Base-by-base conservation (phyloP, 2,113 vertebrate genomes). In the Typhlomys cinereus region DNA sequence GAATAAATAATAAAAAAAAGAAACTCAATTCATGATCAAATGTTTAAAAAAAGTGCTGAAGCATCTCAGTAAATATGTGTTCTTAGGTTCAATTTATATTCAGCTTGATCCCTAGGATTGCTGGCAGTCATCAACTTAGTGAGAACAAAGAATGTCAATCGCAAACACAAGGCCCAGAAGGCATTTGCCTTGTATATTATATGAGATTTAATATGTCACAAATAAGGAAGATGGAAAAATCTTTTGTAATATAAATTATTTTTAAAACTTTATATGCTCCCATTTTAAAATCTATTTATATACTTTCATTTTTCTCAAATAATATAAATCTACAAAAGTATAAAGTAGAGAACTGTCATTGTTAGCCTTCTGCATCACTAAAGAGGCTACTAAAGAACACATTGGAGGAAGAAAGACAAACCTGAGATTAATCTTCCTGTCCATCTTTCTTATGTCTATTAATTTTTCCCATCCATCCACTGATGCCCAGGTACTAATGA, bases 171-270 rank as follows among this genome's bases (percentile, higher is more conserved):
- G 71, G 9, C 39, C 89, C 1, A 61, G 4, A 48, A 86, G 29
- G 4, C 17, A n/a, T 76, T 75, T 64, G 70, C 11, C 41, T 93
- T 88, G 9, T 25, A 67, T 48, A 87, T 75, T 82, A 50, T 10
- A 34, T 57, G 31, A 70, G 39, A 93, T n/a, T 12, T 57, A 62
- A 73, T 21, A 4, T 46, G 79, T 20, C 61, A 48, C 80, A 93
- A 89, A 78, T 41, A 67, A 79, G 27, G 18, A 87, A 4, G 25
- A 59, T 92, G 20, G n/a, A 10, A 46, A 91, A 87, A 89, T 39
- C 39, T 70, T 75, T 87, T 34, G 17, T 50, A 89, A 94, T 88
- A 69, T 48, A 76, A 91, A 83, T 73, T 85, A 81, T 88, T 75
- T 74, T 78, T 89, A 44, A 94, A 39, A 5, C 4, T 64, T 76